A percentile compares a stretch with the other conserved stretches of the same genome.
phyloP scores from a whole-genome alignment of 2,797 vertebrate genomes.

The Vespertilio murinus region DNA sequence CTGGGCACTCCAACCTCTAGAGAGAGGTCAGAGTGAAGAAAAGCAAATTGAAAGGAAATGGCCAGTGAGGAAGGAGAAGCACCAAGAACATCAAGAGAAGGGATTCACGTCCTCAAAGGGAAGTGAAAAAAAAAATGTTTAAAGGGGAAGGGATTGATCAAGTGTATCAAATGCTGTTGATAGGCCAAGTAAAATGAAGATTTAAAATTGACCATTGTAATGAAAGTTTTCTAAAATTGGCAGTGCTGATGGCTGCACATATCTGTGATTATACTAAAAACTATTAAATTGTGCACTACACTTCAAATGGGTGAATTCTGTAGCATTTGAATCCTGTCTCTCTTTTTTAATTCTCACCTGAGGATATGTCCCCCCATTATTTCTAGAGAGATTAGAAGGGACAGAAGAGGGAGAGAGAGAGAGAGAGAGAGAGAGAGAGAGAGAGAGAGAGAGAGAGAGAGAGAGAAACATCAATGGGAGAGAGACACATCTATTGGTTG shows the following conservation, averaged over 20 bases:
- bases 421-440: no score
- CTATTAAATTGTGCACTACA: neutral
- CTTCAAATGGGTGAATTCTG: neutral
- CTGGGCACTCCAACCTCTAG: neutral
- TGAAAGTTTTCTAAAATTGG: constrained; percentile 18
- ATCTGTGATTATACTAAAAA: neutral
- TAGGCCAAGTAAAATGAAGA: neutral
- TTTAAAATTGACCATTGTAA: neutral
- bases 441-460: no score
- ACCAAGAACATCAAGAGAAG: neutral
- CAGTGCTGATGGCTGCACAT: neutral
- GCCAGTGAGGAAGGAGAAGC: neutral
- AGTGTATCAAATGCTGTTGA: neutral
- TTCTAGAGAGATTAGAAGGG: neutral
- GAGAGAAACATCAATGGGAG: neutral
- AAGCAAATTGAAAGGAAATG: neutral
- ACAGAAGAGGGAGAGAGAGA: no score
- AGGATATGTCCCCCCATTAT: neutral
- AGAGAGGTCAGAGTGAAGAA: neutral
- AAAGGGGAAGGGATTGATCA: neutral
- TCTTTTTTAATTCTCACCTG: no score
- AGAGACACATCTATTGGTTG: neutral
- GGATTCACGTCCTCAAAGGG: neutral
- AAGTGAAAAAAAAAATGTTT: neutral
- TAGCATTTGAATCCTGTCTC: neutral